Conservation (phyloP, 1,140 invertebrate genomes). For the Neomicropteryx cornuta region DNA sequence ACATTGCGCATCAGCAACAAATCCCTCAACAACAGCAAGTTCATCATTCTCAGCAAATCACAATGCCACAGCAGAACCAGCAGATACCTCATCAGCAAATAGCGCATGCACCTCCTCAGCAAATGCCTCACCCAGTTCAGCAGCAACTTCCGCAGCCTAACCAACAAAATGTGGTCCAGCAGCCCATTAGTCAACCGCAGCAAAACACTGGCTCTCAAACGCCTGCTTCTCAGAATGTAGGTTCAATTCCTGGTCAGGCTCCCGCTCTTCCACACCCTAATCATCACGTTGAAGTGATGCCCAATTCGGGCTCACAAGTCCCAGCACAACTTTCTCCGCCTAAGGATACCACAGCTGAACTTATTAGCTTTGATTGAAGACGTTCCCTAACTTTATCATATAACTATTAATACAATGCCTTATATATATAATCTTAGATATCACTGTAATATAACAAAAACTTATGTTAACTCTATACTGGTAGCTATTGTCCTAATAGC, state of each 20-base stretch:
- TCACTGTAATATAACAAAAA: too few relatives aligned
- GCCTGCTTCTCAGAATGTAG: slow-evolving; percentile 14
- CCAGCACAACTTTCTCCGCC: slow-evolving; percentile 4
- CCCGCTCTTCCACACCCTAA: slow-evolving; percentile 6
- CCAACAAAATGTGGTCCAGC: slow-evolving; percentile 13
- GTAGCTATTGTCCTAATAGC: too few relatives aligned
- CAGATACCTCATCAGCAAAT: slow-evolving; percentile 20
- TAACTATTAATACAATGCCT: too few relatives aligned
- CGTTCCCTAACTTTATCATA: too few relatives aligned
- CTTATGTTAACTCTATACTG: too few relatives aligned
- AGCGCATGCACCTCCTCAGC: slow-evolving; percentile 11
- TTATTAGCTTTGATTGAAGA: slow-evolving; percentile 60
- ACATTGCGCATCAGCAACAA: slow-evolving; percentile 14
- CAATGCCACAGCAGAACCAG: slow-evolving; percentile 13
- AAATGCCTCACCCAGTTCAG: slow-evolving; percentile 12
- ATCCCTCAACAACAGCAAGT: slow-evolving; percentile 10
- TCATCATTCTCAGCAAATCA: slow-evolving; percentile 7
- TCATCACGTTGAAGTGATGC: slow-evolving; percentile 7
- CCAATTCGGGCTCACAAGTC: slow-evolving; percentile 1
- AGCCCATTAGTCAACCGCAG: slow-evolving; percentile 8
- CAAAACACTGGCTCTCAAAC: slow-evolving; percentile 15
- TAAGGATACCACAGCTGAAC: slow-evolving; percentile 47
- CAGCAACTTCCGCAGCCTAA: slow-evolving; percentile 11
- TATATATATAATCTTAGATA: too few relatives aligned
- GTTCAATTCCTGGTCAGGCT: slow-evolving; percentile 8